Evolutionary conservation across 1,140 invertebrate genomes (phyloP).

Genomic region (Megalonaias nervosa): DNA sequence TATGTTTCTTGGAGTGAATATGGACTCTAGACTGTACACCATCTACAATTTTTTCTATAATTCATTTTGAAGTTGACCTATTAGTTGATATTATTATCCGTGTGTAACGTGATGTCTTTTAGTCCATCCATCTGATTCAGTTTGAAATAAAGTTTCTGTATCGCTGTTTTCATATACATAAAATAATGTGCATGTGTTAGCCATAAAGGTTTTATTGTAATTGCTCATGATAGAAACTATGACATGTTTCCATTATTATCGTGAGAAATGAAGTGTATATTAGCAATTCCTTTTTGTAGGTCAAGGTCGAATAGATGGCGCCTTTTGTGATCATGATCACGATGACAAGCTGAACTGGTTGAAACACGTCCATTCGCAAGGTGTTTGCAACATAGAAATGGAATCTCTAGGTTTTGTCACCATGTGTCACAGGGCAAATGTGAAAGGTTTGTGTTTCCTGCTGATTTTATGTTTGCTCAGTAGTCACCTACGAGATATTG

Average conservation of each 20-base stretch:
- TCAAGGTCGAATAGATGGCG: slow-evolving; percentile 95
- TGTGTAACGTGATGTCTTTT: no score
- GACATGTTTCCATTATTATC: background rate
- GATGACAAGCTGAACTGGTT: slow-evolving; percentile 93
- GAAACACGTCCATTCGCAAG: slow-evolving; percentile 81
- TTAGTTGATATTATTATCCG: no score
- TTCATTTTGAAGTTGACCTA: no score
- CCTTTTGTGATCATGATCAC: slow-evolving; percentile 95
- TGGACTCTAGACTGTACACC: no score
- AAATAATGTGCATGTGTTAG: background rate
- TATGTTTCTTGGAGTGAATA: no score
- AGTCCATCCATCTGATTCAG: background rate
- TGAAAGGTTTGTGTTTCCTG: slow-evolving; percentile 75
- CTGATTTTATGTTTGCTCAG: background rate
- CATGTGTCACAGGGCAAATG: slow-evolving; percentile 93
- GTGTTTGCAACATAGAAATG: slow-evolving; percentile 98
- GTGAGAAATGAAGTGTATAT: background rate
- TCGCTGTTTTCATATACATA: background rate
- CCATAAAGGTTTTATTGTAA: background rate
- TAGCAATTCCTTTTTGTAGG: slow-evolving; percentile 49
- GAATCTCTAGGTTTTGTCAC: slow-evolving; percentile 94
- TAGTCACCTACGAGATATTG: background rate
- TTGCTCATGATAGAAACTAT: background rate
- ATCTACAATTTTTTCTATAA: no score
- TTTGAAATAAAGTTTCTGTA: background rate